Conservation (phyloP, 2,888 invertebrate genomes). For the Epinotia ramella region DNA sequence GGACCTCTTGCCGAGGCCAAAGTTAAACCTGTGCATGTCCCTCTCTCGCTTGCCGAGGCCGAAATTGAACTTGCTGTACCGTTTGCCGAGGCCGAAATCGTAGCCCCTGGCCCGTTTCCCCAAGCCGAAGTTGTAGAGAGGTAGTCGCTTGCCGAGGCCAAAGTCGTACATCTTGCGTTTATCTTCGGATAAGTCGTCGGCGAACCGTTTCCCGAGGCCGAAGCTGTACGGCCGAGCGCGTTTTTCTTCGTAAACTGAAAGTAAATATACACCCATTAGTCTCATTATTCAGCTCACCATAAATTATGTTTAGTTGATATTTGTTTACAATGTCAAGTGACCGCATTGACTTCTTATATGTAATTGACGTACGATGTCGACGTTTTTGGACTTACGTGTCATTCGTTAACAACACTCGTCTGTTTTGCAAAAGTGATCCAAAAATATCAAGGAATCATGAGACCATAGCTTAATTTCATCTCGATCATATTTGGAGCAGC, state of each 20-base stretch:
- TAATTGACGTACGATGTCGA: no score
- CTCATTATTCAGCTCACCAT: neutral
- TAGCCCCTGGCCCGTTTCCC: slow-evolving; percentile 47
- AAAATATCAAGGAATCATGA: no score
- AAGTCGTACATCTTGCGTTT: slow-evolving; percentile 77
- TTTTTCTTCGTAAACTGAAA: slow-evolving; percentile 77
- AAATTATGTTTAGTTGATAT: no score
- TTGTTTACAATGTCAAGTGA: no score
- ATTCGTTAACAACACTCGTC: no score
- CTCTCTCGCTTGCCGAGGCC: slow-evolving; percentile 85
- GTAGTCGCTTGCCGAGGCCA: slow-evolving; percentile 77
- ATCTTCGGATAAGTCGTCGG: slow-evolving; percentile 67
- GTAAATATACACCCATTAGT: slow-evolving; percentile 14
- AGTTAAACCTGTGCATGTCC: slow-evolving; percentile 81
- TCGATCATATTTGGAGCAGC: no score
- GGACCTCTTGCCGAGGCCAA: slow-evolving; percentile 85
- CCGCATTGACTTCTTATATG: no score
- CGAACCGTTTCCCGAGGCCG: slow-evolving; percentile 88
- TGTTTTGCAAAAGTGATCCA: no score
- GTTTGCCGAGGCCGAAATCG: slow-evolving; percentile 86
- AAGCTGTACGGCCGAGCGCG: slow-evolving; percentile 88
- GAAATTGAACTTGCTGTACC: slow-evolving; percentile 83
- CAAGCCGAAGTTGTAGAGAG: slow-evolving; percentile 67
- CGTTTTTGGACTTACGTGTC: no score
- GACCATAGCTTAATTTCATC: no score